phyloP scores from a whole-genome alignment of 2,113 vertebrate genomes.

The Gallinago undulata region DNA sequence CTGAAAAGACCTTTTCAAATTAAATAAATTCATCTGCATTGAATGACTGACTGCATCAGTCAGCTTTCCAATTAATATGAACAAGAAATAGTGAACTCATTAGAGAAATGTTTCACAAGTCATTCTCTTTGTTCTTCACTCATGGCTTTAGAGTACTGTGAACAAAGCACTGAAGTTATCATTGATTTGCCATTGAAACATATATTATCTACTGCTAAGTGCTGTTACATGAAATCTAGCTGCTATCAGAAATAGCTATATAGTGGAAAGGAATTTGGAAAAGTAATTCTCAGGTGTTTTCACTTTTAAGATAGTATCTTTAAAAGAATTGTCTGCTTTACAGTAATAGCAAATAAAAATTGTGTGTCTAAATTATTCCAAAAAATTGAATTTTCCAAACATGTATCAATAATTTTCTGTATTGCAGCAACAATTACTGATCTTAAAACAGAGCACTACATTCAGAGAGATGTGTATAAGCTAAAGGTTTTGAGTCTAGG shows the following conservation, averaged over 20 bases:
- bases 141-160: background rate
- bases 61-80: background rate
- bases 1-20: background rate
- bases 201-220: background rate
- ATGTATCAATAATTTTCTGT: background rate
- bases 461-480: background rate
- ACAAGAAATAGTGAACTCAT: background rate
- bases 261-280: background rate
- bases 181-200: background rate
- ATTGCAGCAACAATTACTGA: background rate
- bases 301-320: background rate
- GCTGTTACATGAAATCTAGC: background rate
- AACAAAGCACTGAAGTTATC: background rate
- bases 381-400: background rate
- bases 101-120: background rate
- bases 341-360: background rate
- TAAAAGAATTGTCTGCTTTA: background rate
- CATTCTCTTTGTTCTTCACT: background rate
- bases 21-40: background rate
- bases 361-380: background rate
- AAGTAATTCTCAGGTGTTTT: background rate
- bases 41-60: background rate
- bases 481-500: background rate
- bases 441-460: background rate
- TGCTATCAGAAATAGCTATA: background rate